Evolutionary conservation across 2,113 vertebrate species (phyloP).

Genomic region (Phylloscopus trochilus): DNA sequence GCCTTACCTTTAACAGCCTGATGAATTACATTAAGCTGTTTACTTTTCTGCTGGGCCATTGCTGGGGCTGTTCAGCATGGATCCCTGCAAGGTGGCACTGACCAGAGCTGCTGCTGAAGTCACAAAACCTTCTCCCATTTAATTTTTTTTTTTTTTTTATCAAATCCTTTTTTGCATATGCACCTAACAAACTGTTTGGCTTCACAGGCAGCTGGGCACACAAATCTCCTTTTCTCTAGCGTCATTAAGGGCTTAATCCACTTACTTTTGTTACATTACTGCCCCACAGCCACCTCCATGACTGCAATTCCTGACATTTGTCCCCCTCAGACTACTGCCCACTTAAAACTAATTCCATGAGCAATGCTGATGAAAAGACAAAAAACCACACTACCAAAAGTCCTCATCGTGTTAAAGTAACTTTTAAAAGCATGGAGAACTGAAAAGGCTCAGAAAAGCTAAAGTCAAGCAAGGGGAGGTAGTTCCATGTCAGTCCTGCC

Average conservation of each 20-base stretch:
- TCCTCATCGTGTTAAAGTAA: accelerated
- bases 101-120: neutral
- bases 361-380: neutral
- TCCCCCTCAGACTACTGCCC: neutral
- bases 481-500: neutral
- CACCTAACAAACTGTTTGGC: neutral
- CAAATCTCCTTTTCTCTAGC: neutral
- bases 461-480: neutral
- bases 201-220: neutral
- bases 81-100: neutral
- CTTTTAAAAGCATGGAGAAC: neutral
- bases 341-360: neutral
- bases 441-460: neutral
- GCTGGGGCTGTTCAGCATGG: neutral
- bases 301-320: neutral
- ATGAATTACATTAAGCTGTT: neutral
- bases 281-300: neutral
- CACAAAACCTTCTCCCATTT: neutral
- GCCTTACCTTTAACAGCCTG: neutral
- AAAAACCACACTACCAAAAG: neutral
- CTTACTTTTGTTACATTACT: neutral
- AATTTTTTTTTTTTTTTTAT: neutral
- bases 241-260: neutral
- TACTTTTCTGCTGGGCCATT: neutral
- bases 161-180: neutral